phyloP scores from a whole-genome alignment of 1,140 invertebrate genomes.

The Glomeris maerens region DNA sequence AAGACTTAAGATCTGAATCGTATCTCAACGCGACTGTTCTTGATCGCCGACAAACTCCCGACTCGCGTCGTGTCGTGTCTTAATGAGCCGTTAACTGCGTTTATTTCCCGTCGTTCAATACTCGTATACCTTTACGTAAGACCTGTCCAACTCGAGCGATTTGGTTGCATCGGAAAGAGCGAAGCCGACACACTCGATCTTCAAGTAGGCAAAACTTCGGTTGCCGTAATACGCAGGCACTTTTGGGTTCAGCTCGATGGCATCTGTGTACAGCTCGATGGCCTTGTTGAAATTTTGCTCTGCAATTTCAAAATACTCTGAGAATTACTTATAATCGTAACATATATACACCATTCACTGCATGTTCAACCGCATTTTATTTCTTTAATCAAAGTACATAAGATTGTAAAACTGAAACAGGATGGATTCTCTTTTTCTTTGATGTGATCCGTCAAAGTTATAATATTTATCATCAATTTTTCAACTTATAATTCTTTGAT shows the following conservation, averaged over 20 bases:
- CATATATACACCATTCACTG: constrained; percentile 6
- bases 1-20: no score
- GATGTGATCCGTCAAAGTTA: neutral
- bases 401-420: constrained; percentile 14
- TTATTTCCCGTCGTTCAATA: no score
- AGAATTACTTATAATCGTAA: constrained; percentile 5
- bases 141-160: constrained; percentile 75
- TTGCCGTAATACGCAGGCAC: constrained; percentile 81
- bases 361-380: neutral
- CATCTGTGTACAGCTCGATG: constrained; percentile 77
- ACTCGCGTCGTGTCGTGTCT: no score
- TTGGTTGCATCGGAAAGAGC: constrained; percentile 80
- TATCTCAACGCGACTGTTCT: no score
- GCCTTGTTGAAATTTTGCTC: constrained; percentile 79
- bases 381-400: constrained; percentile 12
- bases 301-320: constrained; percentile 34
- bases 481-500: neutral
- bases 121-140: constrained; percentile 77
- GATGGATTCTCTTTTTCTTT: neutral
- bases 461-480: no score
- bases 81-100: no score
- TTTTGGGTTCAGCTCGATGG: constrained; percentile 68
- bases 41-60: no score
- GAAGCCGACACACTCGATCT: constrained; percentile 83
- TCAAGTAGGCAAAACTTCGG: constrained; percentile 85